A percentile compares a stretch with the other conserved stretches of the same genome.
Evolutionary conservation across 2,113 vertebrate species (phyloP).

Genomic region (Ptilonorhynchus violaceus): DNA sequence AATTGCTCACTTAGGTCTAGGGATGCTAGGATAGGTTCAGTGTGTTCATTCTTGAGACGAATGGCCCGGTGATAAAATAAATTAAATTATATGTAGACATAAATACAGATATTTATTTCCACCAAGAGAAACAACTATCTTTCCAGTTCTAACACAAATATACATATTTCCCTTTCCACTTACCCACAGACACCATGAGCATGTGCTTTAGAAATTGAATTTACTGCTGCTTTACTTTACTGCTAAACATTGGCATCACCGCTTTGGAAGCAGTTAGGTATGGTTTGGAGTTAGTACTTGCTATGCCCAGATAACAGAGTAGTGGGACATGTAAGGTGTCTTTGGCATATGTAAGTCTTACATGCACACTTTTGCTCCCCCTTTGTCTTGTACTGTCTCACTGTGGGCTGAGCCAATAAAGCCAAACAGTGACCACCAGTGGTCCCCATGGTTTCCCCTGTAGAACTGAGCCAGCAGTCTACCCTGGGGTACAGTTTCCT

Average conservation of each 20-base stretch:
- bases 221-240: not conserved
- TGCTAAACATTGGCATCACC: not conserved
- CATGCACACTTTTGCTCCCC: not conserved
- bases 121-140: not conserved
- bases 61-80: constrained; percentile 13
- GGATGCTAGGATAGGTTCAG: not conserved
- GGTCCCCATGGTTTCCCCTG: not conserved
- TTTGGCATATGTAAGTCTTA: not conserved
- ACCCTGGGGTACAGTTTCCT: not conserved
- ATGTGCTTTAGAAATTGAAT: not conserved
- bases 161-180: not conserved
- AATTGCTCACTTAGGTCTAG: not conserved
- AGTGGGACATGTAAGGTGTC: not conserved
- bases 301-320: not conserved
- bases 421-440: not conserved
- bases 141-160: constrained; percentile 9
- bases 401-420: not conserved
- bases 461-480: not conserved
- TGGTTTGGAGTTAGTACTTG: not conserved
- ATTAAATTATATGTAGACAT: constrained; percentile 19
- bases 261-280: not conserved
- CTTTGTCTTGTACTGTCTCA: not conserved
- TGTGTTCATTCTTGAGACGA: not conserved
- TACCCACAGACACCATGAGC: not conserved
- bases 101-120: constrained; percentile 18